A percentile compares a stretch with the other conserved stretches of the same genome.
These are phyloP conservation scores for Macrotus californicus DNA, from an alignment of 2,113 vertebrate genomes.

Conservation along the genomic window DNA sequence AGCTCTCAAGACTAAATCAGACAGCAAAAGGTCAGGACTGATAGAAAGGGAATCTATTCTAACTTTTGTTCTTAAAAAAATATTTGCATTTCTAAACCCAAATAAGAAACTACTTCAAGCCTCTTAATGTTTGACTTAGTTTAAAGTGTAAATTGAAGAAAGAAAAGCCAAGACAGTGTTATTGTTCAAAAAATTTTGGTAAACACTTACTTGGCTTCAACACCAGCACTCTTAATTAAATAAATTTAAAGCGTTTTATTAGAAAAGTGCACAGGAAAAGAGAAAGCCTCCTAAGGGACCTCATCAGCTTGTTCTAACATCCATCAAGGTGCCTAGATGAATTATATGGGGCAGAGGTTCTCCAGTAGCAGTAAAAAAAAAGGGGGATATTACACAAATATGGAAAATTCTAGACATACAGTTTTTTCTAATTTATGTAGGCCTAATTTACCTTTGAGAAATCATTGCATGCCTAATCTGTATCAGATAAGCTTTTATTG, in stretches of 20 bases:
- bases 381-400: neutral
- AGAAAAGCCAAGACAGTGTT: neutral
- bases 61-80: neutral
- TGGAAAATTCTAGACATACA: neutral
- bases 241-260: neutral
- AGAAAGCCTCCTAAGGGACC: neutral
- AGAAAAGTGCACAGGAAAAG: neutral
- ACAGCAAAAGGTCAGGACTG: slow-evolving; percentile 37
- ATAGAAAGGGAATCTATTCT: neutral
- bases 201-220: neutral
- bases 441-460: neutral
- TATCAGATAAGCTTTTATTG: neutral
- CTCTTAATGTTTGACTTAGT: slow-evolving; percentile 8
- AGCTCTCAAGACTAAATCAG: slow-evolving; percentile 52
- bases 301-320: neutral
- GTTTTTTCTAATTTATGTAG: neutral
- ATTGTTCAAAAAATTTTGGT: neutral
- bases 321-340: neutral
- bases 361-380: neutral
- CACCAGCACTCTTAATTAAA: neutral
- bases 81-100: neutral
- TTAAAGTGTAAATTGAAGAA: slow-evolving; percentile 51
- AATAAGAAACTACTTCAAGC: slow-evolving; percentile 51
- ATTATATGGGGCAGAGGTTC: neutral
- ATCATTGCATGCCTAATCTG: neutral